Evolutionary conservation across 64 coral and sea anemone species (phyloP).

Genomic region (Catalaphyllia jardinei): DNA sequence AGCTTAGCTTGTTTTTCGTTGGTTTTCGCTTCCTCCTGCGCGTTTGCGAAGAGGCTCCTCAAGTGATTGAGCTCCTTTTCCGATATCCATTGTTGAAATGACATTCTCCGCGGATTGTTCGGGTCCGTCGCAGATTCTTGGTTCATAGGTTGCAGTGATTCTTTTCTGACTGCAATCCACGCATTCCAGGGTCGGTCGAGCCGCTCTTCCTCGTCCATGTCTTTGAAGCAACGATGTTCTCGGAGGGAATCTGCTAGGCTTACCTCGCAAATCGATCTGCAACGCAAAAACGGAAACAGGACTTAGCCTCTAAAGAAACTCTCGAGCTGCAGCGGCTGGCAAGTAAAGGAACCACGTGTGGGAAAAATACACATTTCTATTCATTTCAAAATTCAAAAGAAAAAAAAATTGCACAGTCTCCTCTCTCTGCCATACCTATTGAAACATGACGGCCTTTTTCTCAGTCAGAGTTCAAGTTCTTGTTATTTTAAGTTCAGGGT

Average conservation of each 20-base stretch:
- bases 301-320: neutral
- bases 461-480: neutral
- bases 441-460: neutral
- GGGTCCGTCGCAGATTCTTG: conserved; percentile 24
- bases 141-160: conserved; percentile 28
- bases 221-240: conserved; percentile 25
- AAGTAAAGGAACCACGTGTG: too few species aligned
- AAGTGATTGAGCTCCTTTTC: conserved; percentile 77
- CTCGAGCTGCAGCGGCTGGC: too few species aligned
- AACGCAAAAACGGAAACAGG: neutral
- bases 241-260: conserved; percentile 61
- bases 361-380: too few species aligned
- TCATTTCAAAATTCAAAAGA: too few species aligned
- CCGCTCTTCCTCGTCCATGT: conserved; percentile 65
- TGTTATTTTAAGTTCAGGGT: neutral
- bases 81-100: conserved; percentile 80
- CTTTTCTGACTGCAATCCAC: conserved; percentile 77
- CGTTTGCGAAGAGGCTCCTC: conserved; percentile 52
- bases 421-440: neutral
- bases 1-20: conserved; percentile 47
- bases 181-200: conserved; percentile 88
- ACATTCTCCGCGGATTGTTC: conserved; percentile 40
- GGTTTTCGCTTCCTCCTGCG: conserved; percentile 66
- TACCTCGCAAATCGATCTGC: conserved; percentile 83
- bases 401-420: too few species aligned